A percentile compares a stretch with the other conserved stretches of the same genome.
phyloP scores from a whole-genome alignment of 92 coral and sea anemone species.

The Plumapathes pennacea region DNA sequence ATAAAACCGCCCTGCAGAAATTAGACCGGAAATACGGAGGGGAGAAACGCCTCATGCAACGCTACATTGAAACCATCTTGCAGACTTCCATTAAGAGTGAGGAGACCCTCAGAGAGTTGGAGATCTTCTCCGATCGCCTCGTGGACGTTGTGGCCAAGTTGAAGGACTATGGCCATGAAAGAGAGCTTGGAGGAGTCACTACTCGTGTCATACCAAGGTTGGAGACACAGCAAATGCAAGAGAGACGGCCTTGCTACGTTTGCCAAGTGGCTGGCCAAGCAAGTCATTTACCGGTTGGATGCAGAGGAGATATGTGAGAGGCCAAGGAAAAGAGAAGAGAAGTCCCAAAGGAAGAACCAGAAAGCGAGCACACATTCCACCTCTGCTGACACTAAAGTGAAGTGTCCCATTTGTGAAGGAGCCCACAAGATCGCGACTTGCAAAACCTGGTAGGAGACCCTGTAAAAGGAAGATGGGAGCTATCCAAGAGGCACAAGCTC shows the following conservation, averaged over 20 bases:
- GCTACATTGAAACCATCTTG: constrained; percentile 20
- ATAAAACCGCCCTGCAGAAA: constrained; percentile 44
- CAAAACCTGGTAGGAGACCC: neutral
- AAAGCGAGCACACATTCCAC: no score
- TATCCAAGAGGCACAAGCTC: constrained; percentile 1
- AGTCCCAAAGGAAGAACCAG: no score
- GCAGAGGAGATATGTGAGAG: constrained; percentile 14
- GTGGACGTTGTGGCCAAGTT: constrained; percentile 38
- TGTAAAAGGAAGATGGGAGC: neutral
- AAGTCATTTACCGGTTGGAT: constrained; percentile 10
- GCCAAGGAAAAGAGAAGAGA: neutral
- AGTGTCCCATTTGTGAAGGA: neutral
- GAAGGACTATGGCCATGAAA: constrained; percentile 27
- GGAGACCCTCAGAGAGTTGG: constrained; percentile 37
- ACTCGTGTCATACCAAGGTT: constrained; percentile 21
- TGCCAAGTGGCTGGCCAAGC: constrained; percentile 15
- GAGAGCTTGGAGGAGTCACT: constrained; percentile 14
- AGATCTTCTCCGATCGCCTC: constrained; percentile 33
- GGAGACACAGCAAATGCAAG: constrained; percentile 4
- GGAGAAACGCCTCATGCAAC: constrained; percentile 39
- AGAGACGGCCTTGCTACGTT: constrained; percentile 6
- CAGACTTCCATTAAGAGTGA: constrained; percentile 23
- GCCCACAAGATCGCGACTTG: neutral
- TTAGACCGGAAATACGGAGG: constrained; percentile 45
- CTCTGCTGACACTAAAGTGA: neutral